Evolutionary conservation across 2,888 invertebrate species (phyloP), one percentile per base, ranked within the genome.

Genomic region (Aleiodes alternator): DNA sequence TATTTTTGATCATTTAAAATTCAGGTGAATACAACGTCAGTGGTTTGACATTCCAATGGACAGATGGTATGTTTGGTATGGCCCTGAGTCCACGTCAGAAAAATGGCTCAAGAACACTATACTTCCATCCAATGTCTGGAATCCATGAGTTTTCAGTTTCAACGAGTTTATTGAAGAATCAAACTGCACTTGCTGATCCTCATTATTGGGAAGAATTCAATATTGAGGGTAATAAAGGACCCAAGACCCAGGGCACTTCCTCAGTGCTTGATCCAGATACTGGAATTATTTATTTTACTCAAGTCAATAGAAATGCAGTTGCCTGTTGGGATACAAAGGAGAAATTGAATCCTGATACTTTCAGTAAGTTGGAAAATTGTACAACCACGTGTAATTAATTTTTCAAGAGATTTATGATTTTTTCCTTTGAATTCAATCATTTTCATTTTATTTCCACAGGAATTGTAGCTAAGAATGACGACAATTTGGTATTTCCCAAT

Each of bases 41-140:
- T 57, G 96, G 96, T 5, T 92, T 95, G 29, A 93, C 94, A 86
- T 96, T 96, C 92, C 96, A 96, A 86, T 96, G 96, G 96, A 95
- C 94, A 0, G 96, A 96, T 86, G 96, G 96, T 1, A 92, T 96
- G 0, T 96, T 96, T 82, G 95, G 94, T 14, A 85, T 96, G 79
- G 94, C 95, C 1, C 89, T 95, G 16, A 94, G 93, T 0, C 91
- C 92, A 0, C 85, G 89, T 0, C 87, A 89, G 1, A 50, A 83
- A 0, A 91, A 93, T 80, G 92, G 93, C 12, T 92, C 91, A 80
- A 93, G 94, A 79, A 94, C 93, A 29, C 91, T 95, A 81, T 96
- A 95, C 89, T 96, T 96, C 93, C 96, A 96, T 87, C 92, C 96
- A 0, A 91, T 96, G 89, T 94, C 95, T 48, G 94, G 95, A 82